phyloP scores from a whole-genome alignment of 2,888 invertebrate genomes.

The Seladonia tumulorum region DNA sequence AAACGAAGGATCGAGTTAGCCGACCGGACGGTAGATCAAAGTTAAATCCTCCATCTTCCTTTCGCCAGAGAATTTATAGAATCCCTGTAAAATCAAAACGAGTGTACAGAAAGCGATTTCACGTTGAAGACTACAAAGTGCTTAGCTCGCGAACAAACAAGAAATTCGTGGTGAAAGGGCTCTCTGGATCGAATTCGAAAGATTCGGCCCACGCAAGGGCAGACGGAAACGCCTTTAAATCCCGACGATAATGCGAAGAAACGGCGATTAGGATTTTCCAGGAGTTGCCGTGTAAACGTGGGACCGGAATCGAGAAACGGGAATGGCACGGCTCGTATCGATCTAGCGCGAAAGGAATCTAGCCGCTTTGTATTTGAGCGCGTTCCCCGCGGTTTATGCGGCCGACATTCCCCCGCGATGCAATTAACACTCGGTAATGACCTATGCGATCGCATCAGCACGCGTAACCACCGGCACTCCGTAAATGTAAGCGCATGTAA shows the following conservation, averaged over 20 bases:
- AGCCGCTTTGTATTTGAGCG: conserved; percentile 13
- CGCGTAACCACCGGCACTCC: conserved; percentile 53
- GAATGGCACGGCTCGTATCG: conserved; percentile 43
- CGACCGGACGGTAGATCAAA: neutral
- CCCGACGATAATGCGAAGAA: neutral
- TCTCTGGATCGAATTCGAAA: neutral
- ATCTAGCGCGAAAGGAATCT: conserved; percentile 43
- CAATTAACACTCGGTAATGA: conserved; percentile 72
- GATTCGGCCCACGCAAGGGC: neutral
- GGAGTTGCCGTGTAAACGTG: neutral
- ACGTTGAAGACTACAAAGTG: neutral
- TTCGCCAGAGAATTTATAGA: neutral
- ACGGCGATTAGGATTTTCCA: neutral
- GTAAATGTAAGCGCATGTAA: conserved; percentile 65
- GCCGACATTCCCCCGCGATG: conserved; percentile 64
- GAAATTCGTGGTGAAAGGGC: neutral
- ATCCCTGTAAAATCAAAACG: neutral
- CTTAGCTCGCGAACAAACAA: neutral
- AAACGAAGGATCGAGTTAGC: too few relatives aligned
- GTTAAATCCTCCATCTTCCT: neutral
- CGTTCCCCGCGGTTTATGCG: conserved; percentile 54
- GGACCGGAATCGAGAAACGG: neutral
- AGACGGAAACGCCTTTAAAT: neutral
- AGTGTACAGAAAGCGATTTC: neutral
- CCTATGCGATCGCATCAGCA: conserved; percentile 46